Percentiles rank a stretch among this genome's conserved stretches.
Conservation (phyloP, 2,113 vertebrate species). For the Marmota flaviventris region DNA sequence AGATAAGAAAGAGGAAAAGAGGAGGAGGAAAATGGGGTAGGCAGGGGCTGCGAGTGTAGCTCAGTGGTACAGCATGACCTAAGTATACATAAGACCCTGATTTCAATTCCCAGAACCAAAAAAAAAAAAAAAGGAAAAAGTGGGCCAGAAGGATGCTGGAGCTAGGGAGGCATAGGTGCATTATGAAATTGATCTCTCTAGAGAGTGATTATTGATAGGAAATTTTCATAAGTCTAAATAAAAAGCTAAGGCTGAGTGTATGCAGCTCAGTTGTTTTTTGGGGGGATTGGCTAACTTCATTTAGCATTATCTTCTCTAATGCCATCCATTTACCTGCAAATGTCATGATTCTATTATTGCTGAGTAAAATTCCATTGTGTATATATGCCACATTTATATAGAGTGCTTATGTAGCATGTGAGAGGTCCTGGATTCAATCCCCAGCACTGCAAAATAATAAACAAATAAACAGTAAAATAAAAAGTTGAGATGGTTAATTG, state of each 20-base stretch:
- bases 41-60: neutral
- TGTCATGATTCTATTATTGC: no score
- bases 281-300: no score
- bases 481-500: slow-evolving; percentile 45
- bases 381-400: neutral
- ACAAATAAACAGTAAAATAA: neutral
- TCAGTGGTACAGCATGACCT: neutral
- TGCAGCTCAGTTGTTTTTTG: neutral
- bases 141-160: neutral
- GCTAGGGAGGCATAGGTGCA: neutral
- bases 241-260: neutral
- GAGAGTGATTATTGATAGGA: slow-evolving; percentile 19
- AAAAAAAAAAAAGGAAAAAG: neutral
- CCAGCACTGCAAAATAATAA: neutral
- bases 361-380: no score
- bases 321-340: no score
- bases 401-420: neutral
- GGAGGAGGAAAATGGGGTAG: neutral
- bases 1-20: slow-evolving; percentile 40
- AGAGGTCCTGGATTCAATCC: neutral
- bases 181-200: slow-evolving; percentile 57
- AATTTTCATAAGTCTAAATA: slow-evolving; percentile 34
- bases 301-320: no score
- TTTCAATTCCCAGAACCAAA: neutral
- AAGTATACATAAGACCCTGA: neutral